Percentiles rank a stretch among this genome's conserved stretches.
phyloP scores from a whole-genome alignment of 1,140 invertebrate species.

The Drosophila mayri region DNA sequence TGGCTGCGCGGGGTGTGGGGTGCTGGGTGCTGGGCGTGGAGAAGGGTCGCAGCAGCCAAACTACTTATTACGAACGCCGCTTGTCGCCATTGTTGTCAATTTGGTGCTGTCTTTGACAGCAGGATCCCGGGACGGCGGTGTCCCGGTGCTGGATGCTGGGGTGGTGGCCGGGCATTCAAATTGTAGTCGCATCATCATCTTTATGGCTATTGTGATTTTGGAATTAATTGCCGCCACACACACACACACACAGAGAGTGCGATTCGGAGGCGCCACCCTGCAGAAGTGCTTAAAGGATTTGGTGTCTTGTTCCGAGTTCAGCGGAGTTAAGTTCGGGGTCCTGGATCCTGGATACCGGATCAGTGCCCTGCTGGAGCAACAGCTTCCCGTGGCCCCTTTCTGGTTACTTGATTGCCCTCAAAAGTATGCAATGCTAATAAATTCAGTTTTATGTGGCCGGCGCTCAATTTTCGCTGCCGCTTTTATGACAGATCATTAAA shows the following conservation, averaged over 20 bases:
- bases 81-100: constrained; percentile 80
- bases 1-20: background rate
- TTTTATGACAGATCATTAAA: constrained; percentile 84
- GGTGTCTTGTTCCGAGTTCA: constrained; percentile 46
- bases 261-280: constrained; percentile 66
- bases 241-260: constrained; percentile 10
- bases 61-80: constrained; percentile 78
- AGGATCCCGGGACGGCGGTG: constrained; percentile 1
- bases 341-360: constrained; percentile 3
- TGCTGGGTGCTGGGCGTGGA: background rate
- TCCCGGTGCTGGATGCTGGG: background rate
- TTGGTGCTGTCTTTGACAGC: constrained; percentile 73
- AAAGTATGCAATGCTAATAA: constrained; percentile 82
- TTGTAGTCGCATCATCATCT: constrained; percentile 82
- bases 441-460: constrained; percentile 67
- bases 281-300: constrained; percentile 76
- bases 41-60: constrained; percentile 27
- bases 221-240: constrained; percentile 76
- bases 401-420: constrained; percentile 78
- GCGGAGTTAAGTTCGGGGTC: constrained; percentile 36
- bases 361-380: constrained; percentile 32
- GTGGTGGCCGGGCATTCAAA: constrained; percentile 62
- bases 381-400: constrained; percentile 29
- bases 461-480: constrained; percentile 49
- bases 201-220: constrained; percentile 82